Conservation (phyloP, 1,140 invertebrate genomes). For the Pygmarrhopalites habei region DNA sequence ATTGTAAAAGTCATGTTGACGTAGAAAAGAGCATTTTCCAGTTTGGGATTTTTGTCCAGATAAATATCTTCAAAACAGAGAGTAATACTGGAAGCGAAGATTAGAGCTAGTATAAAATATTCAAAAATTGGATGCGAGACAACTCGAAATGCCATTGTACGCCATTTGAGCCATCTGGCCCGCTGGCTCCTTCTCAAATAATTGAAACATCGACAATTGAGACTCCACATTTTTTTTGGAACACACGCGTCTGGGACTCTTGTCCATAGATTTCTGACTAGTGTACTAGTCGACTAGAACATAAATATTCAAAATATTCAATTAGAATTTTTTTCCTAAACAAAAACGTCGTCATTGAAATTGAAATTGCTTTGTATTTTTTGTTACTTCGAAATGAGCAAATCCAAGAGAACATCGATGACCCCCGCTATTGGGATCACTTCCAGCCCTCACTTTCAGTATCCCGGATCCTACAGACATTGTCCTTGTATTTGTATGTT, state of each 20-base stretch:
- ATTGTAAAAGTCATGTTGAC: slow-evolving; percentile 81
- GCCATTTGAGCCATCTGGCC: slow-evolving; percentile 43
- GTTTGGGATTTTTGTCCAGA: slow-evolving; percentile 71
- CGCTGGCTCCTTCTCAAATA: slow-evolving; percentile 60
- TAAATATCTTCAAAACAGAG: slow-evolving; percentile 90
- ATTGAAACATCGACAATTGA: slow-evolving; percentile 57
- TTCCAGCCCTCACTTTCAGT: neutral
- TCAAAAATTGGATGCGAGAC: slow-evolving; percentile 72
- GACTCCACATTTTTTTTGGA: slow-evolving; percentile 20
- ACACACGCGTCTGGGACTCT: slow-evolving; percentile 10
- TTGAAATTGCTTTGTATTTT: neutral
- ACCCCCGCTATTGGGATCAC: neutral
- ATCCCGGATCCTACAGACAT: neutral
- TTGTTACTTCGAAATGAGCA: neutral
- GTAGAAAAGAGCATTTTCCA: slow-evolving; percentile 76
- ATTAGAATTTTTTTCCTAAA: neutral
- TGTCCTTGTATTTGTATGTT: neutral
- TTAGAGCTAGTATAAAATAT: slow-evolving; percentile 86
- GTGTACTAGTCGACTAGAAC: neutral
- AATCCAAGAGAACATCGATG: neutral
- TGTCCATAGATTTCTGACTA: neutral
- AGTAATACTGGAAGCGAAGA: slow-evolving; percentile 84
- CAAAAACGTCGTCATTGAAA: neutral
- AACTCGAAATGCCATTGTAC: slow-evolving; percentile 41
- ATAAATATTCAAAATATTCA: neutral